Evolutionary conservation across 2,113 vertebrate genomes (phyloP), one percentile per base, ranked within the genome.

Genomic region (Scopus umbretta): DNA sequence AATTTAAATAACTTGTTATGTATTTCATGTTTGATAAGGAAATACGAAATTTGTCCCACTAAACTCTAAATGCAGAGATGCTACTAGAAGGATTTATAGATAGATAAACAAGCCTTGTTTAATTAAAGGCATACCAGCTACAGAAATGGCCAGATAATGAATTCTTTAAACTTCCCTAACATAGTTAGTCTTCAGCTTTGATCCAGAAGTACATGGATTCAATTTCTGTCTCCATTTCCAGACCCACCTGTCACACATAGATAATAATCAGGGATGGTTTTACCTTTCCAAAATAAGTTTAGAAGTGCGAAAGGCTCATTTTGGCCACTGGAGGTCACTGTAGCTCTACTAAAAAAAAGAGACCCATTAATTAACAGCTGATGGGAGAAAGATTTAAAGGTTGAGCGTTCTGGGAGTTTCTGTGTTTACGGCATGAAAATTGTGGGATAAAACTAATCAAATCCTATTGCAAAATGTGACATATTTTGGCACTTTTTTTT

Each of bases 241-340:
- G 73, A 75, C 65, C 72, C 73, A 67, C 58, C 83, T 94, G 92
- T 79, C 81, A 65, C 61, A 65, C 52, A 19, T 7, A 82, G 76
- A 87, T 90, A 92, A 88, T 56, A 80, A 95, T 70, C 79, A 43
- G 71, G 74, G 56, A 53, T 88, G 84, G 74, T 73, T 56, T 76
- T 80, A 66, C 71, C 45, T 27, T 71, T 90, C 29, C 49, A 43
- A 81, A 86, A 40, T 20, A 92, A 85, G 63, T 55, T 56, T 38
- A 80, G 40, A 34, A 53, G 16, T 0, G 3, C 40, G 25, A 76
- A 52, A 34, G 13, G 29, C n/a, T 97, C 30, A 23, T n/a, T 0
- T 32, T 86, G 34, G 58, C 97, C 98, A 88, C 96, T 80, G 80
- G 98, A 97, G 81, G 97, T 94, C 97, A 94, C 92, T 94, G 81